phyloP scores from a whole-genome alignment of 2,888 invertebrate species.

The Cordilura impudica region DNA sequence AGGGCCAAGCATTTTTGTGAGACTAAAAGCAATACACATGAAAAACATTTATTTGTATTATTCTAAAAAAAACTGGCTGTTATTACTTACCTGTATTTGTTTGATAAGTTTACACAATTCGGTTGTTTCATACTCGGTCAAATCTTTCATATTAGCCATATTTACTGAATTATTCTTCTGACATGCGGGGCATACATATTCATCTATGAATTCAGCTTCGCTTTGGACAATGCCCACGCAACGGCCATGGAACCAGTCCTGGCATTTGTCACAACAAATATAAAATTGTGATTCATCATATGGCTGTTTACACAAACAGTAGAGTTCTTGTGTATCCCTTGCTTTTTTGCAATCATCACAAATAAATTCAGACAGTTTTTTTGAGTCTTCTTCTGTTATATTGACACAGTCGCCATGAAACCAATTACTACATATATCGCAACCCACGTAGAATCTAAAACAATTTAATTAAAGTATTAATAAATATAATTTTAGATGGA shows the following conservation, averaged over 20 bases:
- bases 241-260: conserved; percentile 99
- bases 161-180: conserved; percentile 93
- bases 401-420: conserved; percentile 98
- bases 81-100: conserved; percentile 86
- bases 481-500: too few relatives aligned
- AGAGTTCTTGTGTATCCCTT: conserved; percentile 92
- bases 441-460: conserved; percentile 95
- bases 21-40: conserved; percentile 79
- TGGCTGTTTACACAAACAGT: conserved; percentile 96
- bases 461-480: background rate
- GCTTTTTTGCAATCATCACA: conserved; percentile 92
- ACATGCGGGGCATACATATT: conserved; percentile 97
- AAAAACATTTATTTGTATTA: background rate
- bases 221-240: conserved; percentile 97
- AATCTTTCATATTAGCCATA: conserved; percentile 92
- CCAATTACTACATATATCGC: conserved; percentile 98
- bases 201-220: conserved; percentile 96
- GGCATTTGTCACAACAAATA: conserved; percentile 98
- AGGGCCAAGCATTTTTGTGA: conserved; percentile 98
- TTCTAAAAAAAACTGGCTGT: background rate
- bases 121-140: conserved; percentile 88
- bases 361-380: conserved; percentile 92
- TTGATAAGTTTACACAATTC: conserved; percentile 91
- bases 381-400: conserved; percentile 94
- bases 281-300: conserved; percentile 99